Conservation (phyloP, 2,113 vertebrate genomes). For the Todiramphus saurophagus region DNA sequence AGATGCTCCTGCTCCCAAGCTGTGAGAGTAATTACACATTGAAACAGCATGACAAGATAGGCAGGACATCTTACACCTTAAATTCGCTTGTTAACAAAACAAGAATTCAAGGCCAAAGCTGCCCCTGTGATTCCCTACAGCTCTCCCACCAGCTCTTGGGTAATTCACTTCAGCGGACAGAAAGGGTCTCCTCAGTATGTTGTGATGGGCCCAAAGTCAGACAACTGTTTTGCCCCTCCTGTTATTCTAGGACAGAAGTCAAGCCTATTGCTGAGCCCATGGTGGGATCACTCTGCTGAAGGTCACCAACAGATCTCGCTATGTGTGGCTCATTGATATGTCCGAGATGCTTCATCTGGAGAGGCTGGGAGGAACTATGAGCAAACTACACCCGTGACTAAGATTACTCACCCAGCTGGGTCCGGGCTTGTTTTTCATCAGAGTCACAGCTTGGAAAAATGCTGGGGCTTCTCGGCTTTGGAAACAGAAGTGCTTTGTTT, state of each 20-base stretch:
- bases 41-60: background rate
- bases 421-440: background rate
- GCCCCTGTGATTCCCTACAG: background rate
- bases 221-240: background rate
- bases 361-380: background rate
- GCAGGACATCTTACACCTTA: background rate
- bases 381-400: background rate
- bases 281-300: background rate
- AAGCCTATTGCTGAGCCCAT: background rate
- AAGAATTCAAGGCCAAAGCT: background rate
- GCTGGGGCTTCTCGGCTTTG: background rate
- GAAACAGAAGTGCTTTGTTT: constrained; percentile 34
- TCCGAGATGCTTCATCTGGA: background rate
- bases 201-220: background rate
- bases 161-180: background rate
- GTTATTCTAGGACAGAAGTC: background rate
- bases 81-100: background rate
- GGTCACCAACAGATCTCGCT: rapidly evolving
- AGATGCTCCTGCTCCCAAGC: background rate
- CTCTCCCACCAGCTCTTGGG: background rate
- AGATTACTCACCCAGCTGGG: background rate
- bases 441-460: background rate
- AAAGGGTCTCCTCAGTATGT: background rate
- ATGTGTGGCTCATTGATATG: rapidly evolving
- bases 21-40: background rate